Conservation (phyloP, 2,888 invertebrate species). For the Trileptium ribeirensis region DNA sequence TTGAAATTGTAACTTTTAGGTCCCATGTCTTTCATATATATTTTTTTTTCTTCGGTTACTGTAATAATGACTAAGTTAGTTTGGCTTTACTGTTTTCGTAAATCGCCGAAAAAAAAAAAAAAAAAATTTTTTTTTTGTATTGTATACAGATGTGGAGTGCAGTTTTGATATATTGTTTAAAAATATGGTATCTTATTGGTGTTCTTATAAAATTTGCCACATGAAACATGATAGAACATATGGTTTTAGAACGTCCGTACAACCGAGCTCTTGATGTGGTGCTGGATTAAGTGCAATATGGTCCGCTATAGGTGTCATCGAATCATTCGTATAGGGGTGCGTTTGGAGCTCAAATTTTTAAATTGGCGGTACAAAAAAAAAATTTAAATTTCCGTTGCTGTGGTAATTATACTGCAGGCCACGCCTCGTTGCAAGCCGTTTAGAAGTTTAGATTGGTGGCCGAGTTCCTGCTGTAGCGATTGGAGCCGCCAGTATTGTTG, state of each 20-base stretch:
- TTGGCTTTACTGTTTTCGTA: no score
- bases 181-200: neutral
- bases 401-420: neutral
- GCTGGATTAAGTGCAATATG: neutral
- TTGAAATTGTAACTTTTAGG: no score
- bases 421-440: neutral
- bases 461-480: neutral
- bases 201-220: neutral
- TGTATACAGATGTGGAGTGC: neutral
- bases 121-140: no score
- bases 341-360: neutral
- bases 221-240: neutral
- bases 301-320: neutral
- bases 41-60: no score
- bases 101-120: no score
- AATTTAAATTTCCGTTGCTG: neutral
- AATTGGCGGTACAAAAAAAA: neutral
- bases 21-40: no score
- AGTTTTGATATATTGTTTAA: neutral
- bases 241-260: neutral
- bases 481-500: neutral
- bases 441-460: neutral
- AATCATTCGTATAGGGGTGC: neutral
- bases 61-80: no score
- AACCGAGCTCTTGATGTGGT: neutral